Base-by-base conservation (phyloP, 2,888 invertebrate species). In the Cryptocephalus primarius region DNA sequence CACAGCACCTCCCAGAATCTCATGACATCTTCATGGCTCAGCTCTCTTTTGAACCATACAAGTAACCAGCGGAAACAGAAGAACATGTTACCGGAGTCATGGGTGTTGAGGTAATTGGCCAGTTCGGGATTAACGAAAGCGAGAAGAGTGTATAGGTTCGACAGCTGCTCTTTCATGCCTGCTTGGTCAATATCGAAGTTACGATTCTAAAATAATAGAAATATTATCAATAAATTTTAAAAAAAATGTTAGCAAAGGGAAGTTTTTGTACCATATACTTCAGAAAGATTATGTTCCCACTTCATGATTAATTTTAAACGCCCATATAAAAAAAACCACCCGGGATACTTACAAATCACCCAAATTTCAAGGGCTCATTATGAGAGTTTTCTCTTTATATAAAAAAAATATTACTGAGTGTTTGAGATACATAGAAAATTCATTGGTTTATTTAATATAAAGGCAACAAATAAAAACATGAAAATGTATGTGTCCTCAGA, bases 111-210 rank as follows among this genome's bases (percentile, higher is more conserved):
- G 68, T 97, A 94, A 44, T 80, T 80, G 43, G 88, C 88, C 39
- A 99, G 76, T 49, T 83, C 80, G 0, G 93, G 92, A 64, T 90
- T 88, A 12, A 86, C 80, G 60, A 91, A 85, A 55, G 82, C 76
- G 10, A 96, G 69, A 46, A 99, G 72, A 38, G 82, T 83, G 58
- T 89, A 85, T 41, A 97, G 73, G 63, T 95, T 88, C 14, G 80
- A 75, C 48, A 99, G 75, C 67, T 99, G 97, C 43, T 79, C 79
- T 71, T 95, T 96, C 88, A 97, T 99, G 44, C 92, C 90, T 1
- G 88, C 85, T 69, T 97, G 96, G 72, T 96, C 95, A 72, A 95
- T 85, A 66, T 95, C 94, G 72, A 99, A 99, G 73, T 99, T 99
- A 10, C 80, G 77, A 36, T 55, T 58, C 60, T 61, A 43, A 39